A percentile compares a stretch with the other conserved stretches of the same genome.
Evolutionary conservation across 2,888 invertebrate species (phyloP).

Genomic region (Choristoneura rosaceana): DNA sequence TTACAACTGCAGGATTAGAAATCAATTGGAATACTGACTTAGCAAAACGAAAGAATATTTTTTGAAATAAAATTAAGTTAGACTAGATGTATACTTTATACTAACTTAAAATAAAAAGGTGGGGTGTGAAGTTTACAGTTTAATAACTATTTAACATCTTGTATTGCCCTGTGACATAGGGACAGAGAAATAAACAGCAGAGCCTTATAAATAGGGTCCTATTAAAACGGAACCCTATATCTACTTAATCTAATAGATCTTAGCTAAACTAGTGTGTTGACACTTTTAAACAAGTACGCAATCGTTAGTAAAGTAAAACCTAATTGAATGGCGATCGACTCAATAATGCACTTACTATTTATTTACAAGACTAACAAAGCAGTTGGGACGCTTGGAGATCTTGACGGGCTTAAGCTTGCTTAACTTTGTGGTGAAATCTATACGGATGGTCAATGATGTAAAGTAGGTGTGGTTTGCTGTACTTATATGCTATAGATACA

Average conservation of each 20-base stretch:
- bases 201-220: too few relatives aligned
- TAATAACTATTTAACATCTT: too few relatives aligned
- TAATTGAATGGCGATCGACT: neutral
- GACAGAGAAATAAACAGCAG: too few relatives aligned
- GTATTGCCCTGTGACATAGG: too few relatives aligned
- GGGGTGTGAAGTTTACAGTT: too few relatives aligned
- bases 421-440: neutral
- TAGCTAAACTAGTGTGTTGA: conserved; percentile 1
- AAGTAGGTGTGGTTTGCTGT: neutral
- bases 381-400: conserved; percentile 12
- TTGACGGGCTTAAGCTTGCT: conserved; percentile 6
- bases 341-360: conserved; percentile 6
- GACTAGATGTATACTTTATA: too few relatives aligned
- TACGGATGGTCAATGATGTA: neutral
- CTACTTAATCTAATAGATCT: neutral
- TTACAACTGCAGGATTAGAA: too few relatives aligned
- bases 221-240: too few relatives aligned
- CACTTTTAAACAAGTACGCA: conserved; percentile 2
- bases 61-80: too few relatives aligned
- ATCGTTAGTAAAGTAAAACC: neutral
- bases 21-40: too few relatives aligned
- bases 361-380: conserved; percentile 17
- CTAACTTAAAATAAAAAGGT: too few relatives aligned
- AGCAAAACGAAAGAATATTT: too few relatives aligned
- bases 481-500: neutral